Percentiles rank a stretch among this genome's conserved stretches.
Evolutionary conservation across 2,888 invertebrate species (phyloP).

Genomic region (Notocelia uddmanniana): DNA sequence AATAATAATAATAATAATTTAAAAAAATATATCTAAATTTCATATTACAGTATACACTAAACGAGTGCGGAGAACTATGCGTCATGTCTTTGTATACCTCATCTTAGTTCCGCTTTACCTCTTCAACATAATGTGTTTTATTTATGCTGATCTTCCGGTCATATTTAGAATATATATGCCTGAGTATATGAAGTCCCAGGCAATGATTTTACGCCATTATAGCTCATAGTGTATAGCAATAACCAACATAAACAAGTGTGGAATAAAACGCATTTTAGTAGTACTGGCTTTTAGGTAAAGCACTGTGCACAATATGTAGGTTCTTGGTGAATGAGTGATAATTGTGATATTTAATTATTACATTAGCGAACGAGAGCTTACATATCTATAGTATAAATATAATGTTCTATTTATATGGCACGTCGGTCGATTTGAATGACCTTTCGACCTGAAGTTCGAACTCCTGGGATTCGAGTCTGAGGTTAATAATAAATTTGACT

Average conservation of each 20-base stretch:
- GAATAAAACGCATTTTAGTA: background rate
- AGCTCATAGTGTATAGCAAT: background rate
- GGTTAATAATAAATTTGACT: no score
- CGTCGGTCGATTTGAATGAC: no score
- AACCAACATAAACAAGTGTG: background rate
- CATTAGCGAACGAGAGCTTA: background rate
- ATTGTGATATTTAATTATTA: constrained; percentile 12
- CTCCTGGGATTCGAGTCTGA: no score
- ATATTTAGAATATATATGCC: constrained; percentile 21
- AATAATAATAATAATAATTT: no score
- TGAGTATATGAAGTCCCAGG: background rate
- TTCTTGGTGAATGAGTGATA: constrained; percentile 6
- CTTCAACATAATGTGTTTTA: constrained; percentile 35
- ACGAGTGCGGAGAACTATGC: constrained; percentile 57
- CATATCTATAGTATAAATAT: no score
- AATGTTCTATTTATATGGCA: no score
- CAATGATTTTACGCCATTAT: background rate
- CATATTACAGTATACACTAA: constrained; percentile 54
- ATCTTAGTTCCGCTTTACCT: constrained; percentile 64
- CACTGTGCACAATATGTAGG: background rate
- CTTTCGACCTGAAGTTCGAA: no score
- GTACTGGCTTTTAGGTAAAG: background rate
- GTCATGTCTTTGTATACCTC: constrained; percentile 54
- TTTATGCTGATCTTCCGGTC: constrained; percentile 26
- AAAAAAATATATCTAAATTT: no score